Conservation (phyloP, 2,113 vertebrate genomes). For the Sphaerodactylus townsendi region DNA sequence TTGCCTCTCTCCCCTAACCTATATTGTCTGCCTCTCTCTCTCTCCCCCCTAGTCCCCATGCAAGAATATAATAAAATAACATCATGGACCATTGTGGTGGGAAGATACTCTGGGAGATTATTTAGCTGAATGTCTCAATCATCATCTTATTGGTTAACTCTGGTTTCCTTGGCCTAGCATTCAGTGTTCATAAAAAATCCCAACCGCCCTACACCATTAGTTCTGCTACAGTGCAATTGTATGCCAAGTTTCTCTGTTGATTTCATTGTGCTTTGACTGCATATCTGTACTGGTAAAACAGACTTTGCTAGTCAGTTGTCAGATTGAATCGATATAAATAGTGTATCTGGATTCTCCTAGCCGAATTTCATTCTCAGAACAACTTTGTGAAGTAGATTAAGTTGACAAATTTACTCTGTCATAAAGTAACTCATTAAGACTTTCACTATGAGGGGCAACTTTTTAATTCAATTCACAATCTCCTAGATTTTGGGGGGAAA, state of each 20-base stretch:
- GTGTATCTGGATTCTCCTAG: too few relatives aligned
- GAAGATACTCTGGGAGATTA: not conserved
- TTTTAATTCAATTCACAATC: too few relatives aligned
- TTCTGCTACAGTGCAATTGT: not conserved
- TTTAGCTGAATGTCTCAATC: not conserved
- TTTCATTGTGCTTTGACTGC: not conserved
- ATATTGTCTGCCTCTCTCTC: not conserved
- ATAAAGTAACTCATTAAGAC: too few relatives aligned
- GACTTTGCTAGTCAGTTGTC: too few relatives aligned
- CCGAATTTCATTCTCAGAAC: too few relatives aligned
- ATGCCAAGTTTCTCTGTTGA: not conserved
- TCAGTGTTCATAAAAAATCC: not conserved
- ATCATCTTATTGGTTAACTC: not conserved
- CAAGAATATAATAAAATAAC: not conserved
- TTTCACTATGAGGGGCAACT: too few relatives aligned
- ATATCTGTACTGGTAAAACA: too few relatives aligned
- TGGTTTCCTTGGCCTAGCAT: not conserved
- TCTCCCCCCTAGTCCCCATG: accelerated
- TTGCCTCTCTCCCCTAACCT: not conserved
- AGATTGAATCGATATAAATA: too few relatives aligned
- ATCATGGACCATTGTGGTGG: not conserved
- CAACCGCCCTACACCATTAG: not conserved
- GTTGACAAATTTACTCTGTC: too few relatives aligned
- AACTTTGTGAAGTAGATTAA: too few relatives aligned
- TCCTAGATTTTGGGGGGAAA: too few relatives aligned